Percentiles rank a stretch among this genome's conserved stretches.
Conservation (phyloP, 2,888 invertebrate species). For the Campoplex nolae region DNA sequence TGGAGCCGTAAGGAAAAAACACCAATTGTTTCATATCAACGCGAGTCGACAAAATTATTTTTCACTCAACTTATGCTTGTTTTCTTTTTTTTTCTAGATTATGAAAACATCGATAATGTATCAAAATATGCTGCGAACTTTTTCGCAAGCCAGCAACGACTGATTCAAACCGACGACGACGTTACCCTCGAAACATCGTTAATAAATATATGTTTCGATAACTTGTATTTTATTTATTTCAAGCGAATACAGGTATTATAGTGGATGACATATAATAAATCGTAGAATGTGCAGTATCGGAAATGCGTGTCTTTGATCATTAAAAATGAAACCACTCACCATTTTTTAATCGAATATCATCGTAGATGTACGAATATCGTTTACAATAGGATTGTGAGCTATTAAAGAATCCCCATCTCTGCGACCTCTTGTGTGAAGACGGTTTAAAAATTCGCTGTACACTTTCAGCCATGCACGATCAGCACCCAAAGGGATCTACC, state of each 20-base stretch:
- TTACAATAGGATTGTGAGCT: too few relatives aligned
- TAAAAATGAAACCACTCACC: neutral
- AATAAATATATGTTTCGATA: neutral
- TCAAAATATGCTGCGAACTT: conserved; percentile 56
- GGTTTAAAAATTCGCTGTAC: neutral
- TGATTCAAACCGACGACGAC: neutral
- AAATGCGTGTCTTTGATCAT: neutral
- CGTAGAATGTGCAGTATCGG: neutral
- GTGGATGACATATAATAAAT: neutral
- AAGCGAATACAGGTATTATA: neutral
- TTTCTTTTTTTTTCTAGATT: conserved; percentile 38
- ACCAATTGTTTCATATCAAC: too few relatives aligned
- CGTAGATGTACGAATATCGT: too few relatives aligned
- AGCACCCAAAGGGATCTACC: neutral
- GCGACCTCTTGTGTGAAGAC: neutral
- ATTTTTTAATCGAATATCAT: neutral
- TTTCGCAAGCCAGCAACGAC: conserved; percentile 10
- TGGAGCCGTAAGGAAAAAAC: conserved; percentile 49
- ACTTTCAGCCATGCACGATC: conserved; percentile 8
- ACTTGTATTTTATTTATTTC: neutral
- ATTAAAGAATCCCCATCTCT: neutral
- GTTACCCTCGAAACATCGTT: neutral
- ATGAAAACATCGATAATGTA: conserved; percentile 50
- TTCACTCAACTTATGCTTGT: neutral
- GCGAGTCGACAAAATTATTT: neutral